These are phyloP conservation scores for Bellardia bayeri DNA, from an alignment of 2,888 invertebrate genomes.

Conservation along the genomic window DNA sequence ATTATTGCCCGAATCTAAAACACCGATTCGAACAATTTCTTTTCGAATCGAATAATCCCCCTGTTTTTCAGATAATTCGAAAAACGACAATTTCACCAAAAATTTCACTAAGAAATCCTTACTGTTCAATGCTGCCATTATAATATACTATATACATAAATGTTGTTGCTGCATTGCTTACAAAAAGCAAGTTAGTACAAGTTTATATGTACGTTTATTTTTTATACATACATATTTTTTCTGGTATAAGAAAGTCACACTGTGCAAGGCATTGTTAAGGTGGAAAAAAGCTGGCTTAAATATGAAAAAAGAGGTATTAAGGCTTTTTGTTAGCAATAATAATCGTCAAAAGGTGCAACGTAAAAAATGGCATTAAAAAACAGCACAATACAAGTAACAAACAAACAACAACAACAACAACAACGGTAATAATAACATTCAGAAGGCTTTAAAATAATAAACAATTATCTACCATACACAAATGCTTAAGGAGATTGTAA, in stretches of 20 bases:
- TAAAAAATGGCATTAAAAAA: constrained; percentile 59
- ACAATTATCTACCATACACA: constrained; percentile 69
- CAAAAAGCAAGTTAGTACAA: constrained; percentile 46
- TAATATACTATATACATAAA: constrained; percentile 22
- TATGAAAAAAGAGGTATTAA: constrained; percentile 57
- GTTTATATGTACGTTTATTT: constrained; percentile 45
- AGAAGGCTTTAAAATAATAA: constrained; percentile 72
- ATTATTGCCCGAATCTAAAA: too few relatives aligned
- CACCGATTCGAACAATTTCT: background rate
- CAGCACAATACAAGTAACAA: constrained; percentile 23
- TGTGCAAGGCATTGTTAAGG: constrained; percentile 28
- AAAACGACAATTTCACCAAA: too few relatives aligned
- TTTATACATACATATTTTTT: constrained; percentile 7
- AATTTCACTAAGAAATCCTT: too few relatives aligned
- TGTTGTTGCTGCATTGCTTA: constrained; percentile 53
- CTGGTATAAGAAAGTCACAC: constrained; percentile 24
- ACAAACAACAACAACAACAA: constrained; percentile 33
- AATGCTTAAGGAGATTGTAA: constrained; percentile 71
- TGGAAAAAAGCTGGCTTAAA: constrained; percentile 65
- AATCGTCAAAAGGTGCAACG: constrained; percentile 70
- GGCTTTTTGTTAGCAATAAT: constrained; percentile 65
- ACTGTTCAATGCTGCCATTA: constrained; percentile 40
- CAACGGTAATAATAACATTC: constrained; percentile 53
- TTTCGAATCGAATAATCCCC: too few relatives aligned
- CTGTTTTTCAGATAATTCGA: too few relatives aligned